Conservation (phyloP, 2,797 vertebrate genomes). For the Gymnoscopelus braueri region DNA sequence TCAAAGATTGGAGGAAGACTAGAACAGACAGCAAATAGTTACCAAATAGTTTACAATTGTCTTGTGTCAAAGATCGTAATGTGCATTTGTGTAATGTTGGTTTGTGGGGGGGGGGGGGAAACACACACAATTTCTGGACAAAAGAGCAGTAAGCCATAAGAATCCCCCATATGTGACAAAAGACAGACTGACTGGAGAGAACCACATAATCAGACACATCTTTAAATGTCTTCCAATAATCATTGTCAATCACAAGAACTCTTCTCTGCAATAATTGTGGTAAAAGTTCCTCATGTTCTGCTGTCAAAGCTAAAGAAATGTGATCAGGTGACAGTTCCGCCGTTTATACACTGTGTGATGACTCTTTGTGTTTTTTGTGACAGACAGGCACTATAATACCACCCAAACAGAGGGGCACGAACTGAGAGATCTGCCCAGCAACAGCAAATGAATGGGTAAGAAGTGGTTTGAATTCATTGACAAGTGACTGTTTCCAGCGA, state of each 20-base stretch:
- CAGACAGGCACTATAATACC: slow-evolving; percentile 44
- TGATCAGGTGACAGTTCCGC: slow-evolving; percentile 48
- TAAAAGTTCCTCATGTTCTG: slow-evolving; percentile 1
- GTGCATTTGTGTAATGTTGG: too few relatives aligned
- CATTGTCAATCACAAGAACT: slow-evolving; percentile 13
- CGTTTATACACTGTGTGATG: slow-evolving; percentile 33
- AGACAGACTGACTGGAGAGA: not conserved
- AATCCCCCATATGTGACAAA: not conserved
- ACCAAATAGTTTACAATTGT: too few relatives aligned
- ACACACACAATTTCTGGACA: too few relatives aligned
- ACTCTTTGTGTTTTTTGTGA: slow-evolving; percentile 23
- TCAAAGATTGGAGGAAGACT: not conserved
- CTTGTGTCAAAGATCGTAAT: too few relatives aligned
- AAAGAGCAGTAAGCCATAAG: slow-evolving; percentile 7
- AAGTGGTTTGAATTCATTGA: slow-evolving; percentile 43
- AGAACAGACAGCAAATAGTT: too few relatives aligned
- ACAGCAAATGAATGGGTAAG: slow-evolving; percentile 63
- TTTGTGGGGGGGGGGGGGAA: too few relatives aligned
- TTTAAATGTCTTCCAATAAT: slow-evolving; percentile 2
- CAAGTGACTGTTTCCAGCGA: slow-evolving; percentile 24
- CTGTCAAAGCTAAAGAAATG: slow-evolving; percentile 32
- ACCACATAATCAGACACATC: too few relatives aligned
- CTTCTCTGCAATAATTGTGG: not conserved
- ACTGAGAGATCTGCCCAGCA: slow-evolving; percentile 66
- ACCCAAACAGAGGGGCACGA: slow-evolving; percentile 61